Evolutionary conservation across 37 sponge, comb jelly and placozoan genomes (phyloP), one percentile per base, ranked within the genome.

Genomic region (Spongilla lacustris): DNA sequence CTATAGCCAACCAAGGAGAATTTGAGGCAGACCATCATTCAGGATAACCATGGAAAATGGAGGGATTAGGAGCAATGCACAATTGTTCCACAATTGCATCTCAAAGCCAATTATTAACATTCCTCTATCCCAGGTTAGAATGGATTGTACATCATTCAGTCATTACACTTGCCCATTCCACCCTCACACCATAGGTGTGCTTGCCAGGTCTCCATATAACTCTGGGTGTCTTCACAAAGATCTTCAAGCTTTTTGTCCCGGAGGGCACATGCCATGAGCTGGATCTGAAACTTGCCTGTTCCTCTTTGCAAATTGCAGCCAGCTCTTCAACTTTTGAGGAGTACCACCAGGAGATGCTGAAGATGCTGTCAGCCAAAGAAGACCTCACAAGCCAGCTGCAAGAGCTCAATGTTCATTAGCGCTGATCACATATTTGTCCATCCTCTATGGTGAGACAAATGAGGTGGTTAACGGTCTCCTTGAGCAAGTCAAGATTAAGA

Each of bases 71-170:
- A 73, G 26, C 19, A 25, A 73, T 73, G 73, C 73, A 29, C 29
- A 73, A 25, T 25, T 73, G 26, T 25, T 26, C 26, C 73, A 73
- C 73, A 73, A 73, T 73, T 29, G 29, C 73, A 73, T 73, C 21
- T 29, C 73, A 73, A 29, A 29, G 32, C 73, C 29, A 29, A 33
- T 73, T 24, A n/a, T 73, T 73, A 32, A 73, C 73, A 25, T 73
- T 73, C 73, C 73, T 24, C 17, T 73, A 73, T 73, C 27, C 73
- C 73, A 73, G 73, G 73, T 77, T 35, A 73, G 73, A 17, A 25
- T 2, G 0, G 14, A 73, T 14, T 73, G n/a, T n/a, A n/a, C 17
- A 25, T 33, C 28, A 25, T 29, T 69, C 25, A 5, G 10, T 69
- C 25, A 2, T 32, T 73, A 25, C 73, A 21, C 32, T 28, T 69